phyloP scores from a whole-genome alignment of 2,113 vertebrate genomes.

The Nycticorax nycticorax region DNA sequence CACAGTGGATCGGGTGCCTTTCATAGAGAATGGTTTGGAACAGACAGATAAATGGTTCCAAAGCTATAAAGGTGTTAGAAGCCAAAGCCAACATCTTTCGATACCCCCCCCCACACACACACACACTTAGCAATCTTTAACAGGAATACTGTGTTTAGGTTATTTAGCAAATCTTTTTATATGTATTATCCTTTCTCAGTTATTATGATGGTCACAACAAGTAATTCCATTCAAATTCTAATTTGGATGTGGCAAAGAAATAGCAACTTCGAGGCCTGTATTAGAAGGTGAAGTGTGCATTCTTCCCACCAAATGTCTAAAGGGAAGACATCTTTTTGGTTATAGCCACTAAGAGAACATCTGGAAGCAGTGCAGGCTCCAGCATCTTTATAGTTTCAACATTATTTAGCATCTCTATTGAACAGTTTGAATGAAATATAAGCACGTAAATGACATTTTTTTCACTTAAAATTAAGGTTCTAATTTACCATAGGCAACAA shows the following conservation, averaged over 20 bases:
- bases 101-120: not conserved
- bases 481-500: not conserved
- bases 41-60: not conserved
- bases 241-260: not conserved
- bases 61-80: not conserved
- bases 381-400: not conserved
- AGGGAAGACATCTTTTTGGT: not conserved
- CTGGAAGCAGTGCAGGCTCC: not conserved
- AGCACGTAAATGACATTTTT: not conserved
- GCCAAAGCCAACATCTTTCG: not conserved
- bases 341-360: not conserved
- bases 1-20: not conserved
- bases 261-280: not conserved
- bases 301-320: not conserved
- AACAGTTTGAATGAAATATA: not conserved
- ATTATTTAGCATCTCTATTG: not conserved
- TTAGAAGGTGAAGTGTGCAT: not conserved
- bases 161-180: not conserved
- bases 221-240: not conserved
- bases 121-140: not conserved
- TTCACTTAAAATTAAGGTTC: not conserved
- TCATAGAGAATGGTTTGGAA: not conserved
- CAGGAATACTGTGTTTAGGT: not conserved
- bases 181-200: not conserved
- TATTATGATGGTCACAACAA: not conserved